Evolutionary conservation across 35 echinoderm and acorn worm genomes (phyloP), one percentile per base, ranked within the genome.

Genomic region (Antedon bifida): DNA sequence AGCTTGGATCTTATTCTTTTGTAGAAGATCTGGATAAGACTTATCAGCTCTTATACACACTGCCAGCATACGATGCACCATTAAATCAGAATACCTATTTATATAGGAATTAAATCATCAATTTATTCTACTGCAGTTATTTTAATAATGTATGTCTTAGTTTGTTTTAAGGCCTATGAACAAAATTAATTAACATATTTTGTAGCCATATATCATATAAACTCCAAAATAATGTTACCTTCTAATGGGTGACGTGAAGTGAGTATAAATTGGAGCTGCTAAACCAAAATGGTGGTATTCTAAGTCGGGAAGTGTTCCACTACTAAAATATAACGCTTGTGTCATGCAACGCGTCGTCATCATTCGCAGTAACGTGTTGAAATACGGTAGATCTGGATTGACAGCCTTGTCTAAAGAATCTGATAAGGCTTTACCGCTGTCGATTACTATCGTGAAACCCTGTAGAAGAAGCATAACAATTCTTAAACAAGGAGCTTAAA

Each of bases 321-420:
- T 90, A 36, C 95, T 92, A 74, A 99, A 99, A 81, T 99, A 99
- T 46, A 99, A 78, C 0, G 95, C 95, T 38, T 92, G 90, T 0
- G 90, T 99, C 95, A 99, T 99, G 30, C 95, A 99, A 0, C 95
- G 87, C n/a, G 95, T 99, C 0, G 95, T 92, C 85, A 99, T 83
- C 95, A 99, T 99, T 0, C 95, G 87, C 21, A 99, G 75, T 14
- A 99, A 78, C 3, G 77, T 89, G 75, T 99, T 99, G 83, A 99
- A 99, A 42, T 88, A 89, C 0, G 95, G 95, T 16, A 87, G 87
- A 5, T 77, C 85, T 29, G 87, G 84, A 44, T 92, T 34, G 13
- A 87, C 90, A 30, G 95, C 95, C 36, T 82, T 79, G 73, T 99
- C 95, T 42, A 99, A 46, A 5, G 95, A 99, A 23, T 83, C 36